phyloP scores from a whole-genome alignment of 2,113 vertebrate genomes.

The Raja brachyura region DNA sequence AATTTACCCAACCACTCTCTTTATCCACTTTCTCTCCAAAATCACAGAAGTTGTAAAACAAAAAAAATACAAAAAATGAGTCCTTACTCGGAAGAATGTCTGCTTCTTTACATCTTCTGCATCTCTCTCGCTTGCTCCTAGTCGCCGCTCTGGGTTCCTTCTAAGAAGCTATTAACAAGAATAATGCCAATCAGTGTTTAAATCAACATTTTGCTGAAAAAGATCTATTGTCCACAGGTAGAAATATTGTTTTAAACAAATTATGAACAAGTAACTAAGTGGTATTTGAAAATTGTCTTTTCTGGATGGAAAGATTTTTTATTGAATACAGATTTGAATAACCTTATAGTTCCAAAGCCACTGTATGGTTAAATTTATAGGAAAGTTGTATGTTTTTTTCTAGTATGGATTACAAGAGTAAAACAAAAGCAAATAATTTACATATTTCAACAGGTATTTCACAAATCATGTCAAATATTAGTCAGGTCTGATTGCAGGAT shows the following conservation, averaged over 20 bases:
- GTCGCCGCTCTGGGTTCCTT: slow-evolving; percentile 87
- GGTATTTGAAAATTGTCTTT: neutral
- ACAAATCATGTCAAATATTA: neutral
- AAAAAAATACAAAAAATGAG: neutral
- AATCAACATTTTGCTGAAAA: neutral
- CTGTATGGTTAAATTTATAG: neutral
- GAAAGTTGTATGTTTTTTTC: neutral
- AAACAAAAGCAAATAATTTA: neutral
- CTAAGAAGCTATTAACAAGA: slow-evolving; percentile 69
- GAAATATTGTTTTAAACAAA: neutral
- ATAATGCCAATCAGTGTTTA: neutral
- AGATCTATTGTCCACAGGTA: neutral
- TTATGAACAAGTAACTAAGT: neutral
- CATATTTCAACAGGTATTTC: neutral
- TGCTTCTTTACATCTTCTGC: slow-evolving; percentile 97
- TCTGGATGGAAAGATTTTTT: neutral
- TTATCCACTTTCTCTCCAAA: neutral
- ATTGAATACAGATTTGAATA: neutral
- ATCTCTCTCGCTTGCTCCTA: slow-evolving; percentile 88
- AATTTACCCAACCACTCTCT: no score
- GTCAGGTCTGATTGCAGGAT: neutral
- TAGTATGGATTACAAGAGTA: neutral
- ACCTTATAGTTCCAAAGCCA: neutral
- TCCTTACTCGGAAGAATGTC: slow-evolving; percentile 86
- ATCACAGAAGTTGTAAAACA: slow-evolving; percentile 13